Conservation (phyloP, 2,113 vertebrate species). For the Gymnorhina tibicen region DNA sequence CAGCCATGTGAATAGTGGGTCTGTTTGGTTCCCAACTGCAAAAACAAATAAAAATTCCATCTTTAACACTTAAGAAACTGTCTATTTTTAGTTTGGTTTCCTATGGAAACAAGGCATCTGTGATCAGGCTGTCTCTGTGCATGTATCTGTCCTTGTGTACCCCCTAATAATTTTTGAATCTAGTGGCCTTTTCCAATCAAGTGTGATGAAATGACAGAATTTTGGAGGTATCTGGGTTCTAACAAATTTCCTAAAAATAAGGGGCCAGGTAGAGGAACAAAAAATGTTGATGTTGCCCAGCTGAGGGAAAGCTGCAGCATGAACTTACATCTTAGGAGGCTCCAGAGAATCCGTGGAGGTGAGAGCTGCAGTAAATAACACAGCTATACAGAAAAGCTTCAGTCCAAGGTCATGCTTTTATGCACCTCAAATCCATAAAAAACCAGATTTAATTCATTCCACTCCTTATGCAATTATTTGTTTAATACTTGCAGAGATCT, state of each 20-base stretch:
- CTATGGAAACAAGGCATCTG: constrained; percentile 65
- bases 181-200: constrained; percentile 1
- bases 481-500: not conserved
- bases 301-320: not conserved
- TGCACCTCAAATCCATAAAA: not conserved
- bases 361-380: not conserved
- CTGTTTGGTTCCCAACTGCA: constrained; percentile 57
- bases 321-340: not conserved
- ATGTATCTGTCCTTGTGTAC: constrained; percentile 64
- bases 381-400: not conserved
- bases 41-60: constrained; percentile 67
- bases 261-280: not conserved
- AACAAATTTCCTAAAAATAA: not conserved
- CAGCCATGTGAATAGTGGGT: constrained; percentile 46
- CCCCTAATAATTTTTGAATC: constrained; percentile 61
- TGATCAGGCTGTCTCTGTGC: constrained; percentile 57
- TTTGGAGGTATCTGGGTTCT: not conserved
- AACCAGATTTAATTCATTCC: not conserved
- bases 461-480: not conserved
- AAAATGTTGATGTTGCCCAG: not conserved
- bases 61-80: constrained; percentile 64
- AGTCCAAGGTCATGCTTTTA: not conserved
- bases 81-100: constrained; percentile 67
- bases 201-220: not conserved
- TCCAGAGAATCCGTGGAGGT: not conserved